A percentile compares a stretch with the other conserved stretches of the same genome.
Conservation (phyloP, 1,140 invertebrate species). For the Trachelipus rathkii region DNA sequence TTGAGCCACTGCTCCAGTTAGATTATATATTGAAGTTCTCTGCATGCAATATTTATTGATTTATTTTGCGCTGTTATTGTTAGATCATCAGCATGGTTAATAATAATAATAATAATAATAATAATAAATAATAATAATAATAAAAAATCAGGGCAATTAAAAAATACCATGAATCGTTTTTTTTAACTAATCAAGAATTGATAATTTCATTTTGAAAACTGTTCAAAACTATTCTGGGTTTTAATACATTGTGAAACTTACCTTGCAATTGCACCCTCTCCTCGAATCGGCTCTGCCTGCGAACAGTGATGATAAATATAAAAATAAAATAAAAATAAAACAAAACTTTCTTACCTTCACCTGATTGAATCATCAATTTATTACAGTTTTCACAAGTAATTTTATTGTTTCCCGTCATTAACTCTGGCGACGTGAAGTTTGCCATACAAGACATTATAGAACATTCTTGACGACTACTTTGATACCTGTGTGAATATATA, state of each 20-base stretch:
- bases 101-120: too few relatives aligned
- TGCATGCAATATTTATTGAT: too few relatives aligned
- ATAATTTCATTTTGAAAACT: not conserved
- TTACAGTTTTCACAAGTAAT: slow-evolving; percentile 88
- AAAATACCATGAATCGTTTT: not conserved
- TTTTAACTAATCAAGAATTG: not conserved
- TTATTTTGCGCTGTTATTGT: too few relatives aligned
- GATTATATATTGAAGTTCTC: too few relatives aligned
- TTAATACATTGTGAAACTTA: not conserved
- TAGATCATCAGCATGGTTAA: too few relatives aligned
- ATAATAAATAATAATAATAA: too few relatives aligned
- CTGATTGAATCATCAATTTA: slow-evolving; percentile 49
- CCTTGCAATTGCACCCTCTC: too few relatives aligned
- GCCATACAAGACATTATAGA: slow-evolving; percentile 81
- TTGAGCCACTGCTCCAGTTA: too few relatives aligned
- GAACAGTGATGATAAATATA: too few relatives aligned
- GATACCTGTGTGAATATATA: slow-evolving; percentile 41
- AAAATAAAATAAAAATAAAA: not conserved
- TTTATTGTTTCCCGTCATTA: slow-evolving; percentile 85
- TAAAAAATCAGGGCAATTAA: not conserved
- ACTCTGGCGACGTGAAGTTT: slow-evolving; percentile 83
- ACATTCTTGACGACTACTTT: slow-evolving; percentile 64
- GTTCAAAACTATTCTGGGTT: not conserved
- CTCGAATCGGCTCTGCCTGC: too few relatives aligned
- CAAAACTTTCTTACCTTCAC: slow-evolving; percentile 16